These are phyloP conservation scores for Phyllopteryx taeniolatus DNA, from an alignment of 2,113 vertebrate genomes.

Conservation along the genomic window DNA sequence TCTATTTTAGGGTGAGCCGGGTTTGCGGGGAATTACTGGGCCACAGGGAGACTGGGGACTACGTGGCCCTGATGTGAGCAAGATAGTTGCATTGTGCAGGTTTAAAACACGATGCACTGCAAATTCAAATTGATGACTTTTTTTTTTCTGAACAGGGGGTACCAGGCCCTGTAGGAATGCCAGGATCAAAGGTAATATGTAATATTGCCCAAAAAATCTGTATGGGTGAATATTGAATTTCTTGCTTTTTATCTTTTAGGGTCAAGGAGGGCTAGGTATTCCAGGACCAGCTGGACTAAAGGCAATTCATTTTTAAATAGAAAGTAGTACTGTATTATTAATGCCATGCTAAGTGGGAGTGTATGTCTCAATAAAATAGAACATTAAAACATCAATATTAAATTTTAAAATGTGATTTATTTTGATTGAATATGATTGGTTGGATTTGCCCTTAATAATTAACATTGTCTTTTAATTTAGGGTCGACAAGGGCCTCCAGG, in stretches of 20 bases:
- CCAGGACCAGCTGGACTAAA: slow-evolving; percentile 54
- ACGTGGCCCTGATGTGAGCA: slow-evolving; percentile 34
- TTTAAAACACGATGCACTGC: background rate
- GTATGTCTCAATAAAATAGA: background rate
- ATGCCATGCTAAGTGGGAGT: background rate
- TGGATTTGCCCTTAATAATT: background rate
- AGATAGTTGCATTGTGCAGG: background rate
- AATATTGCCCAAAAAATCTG: background rate
- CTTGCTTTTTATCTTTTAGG: slow-evolving; percentile 43
- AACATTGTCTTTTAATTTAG: slow-evolving; percentile 47
- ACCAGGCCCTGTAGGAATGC: slow-evolving; percentile 32
- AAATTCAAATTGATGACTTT: background rate
- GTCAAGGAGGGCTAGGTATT: slow-evolving; percentile 47
- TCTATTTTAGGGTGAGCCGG: slow-evolving; percentile 37
- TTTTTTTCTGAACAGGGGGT: slow-evolving; percentile 36
- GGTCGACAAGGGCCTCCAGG: slow-evolving; percentile 80
- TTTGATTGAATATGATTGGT: background rate
- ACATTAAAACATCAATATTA: background rate
- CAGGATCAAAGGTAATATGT: slow-evolving; percentile 51
- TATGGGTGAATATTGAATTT: background rate
- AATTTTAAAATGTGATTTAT: background rate
- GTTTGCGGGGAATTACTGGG: slow-evolving; percentile 33
- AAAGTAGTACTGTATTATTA: background rate
- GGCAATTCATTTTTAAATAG: slow-evolving; percentile 26
- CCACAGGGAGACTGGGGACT: slow-evolving; percentile 31